Conservation (phyloP, 1,140 invertebrate genomes). For the Microplitis demolitor region DNA sequence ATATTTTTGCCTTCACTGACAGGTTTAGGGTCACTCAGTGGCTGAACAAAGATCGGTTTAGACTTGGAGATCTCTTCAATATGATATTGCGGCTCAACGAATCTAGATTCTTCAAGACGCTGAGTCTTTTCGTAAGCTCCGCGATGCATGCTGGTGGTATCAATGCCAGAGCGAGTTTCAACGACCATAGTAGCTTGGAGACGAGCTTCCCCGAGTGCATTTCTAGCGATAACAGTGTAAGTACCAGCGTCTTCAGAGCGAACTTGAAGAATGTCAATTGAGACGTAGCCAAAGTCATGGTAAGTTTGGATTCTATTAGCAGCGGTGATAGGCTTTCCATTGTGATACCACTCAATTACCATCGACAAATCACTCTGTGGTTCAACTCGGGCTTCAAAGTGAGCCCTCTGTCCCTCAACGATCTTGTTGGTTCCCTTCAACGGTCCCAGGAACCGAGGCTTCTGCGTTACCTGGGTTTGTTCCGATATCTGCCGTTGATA, state of each 20-base stretch:
- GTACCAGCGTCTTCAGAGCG: constrained; percentile 83
- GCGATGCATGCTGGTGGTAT: constrained; percentile 86
- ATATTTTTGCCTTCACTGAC: constrained; percentile 89
- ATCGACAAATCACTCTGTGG: constrained; percentile 89
- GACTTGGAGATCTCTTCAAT: constrained; percentile 94
- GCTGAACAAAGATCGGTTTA: constrained; percentile 87
- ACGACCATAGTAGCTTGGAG: constrained; percentile 81
- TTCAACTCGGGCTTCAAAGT: constrained; percentile 94
- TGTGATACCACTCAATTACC: constrained; percentile 90
- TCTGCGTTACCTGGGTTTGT: constrained; percentile 75
- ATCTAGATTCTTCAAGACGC: constrained; percentile 82
- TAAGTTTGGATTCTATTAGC: constrained; percentile 90
- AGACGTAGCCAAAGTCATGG: constrained; percentile 94
- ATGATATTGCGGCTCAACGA: constrained; percentile 84
- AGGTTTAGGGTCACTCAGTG: constrained; percentile 80
- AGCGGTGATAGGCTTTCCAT: constrained; percentile 80
- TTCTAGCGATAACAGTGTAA: constrained; percentile 88
- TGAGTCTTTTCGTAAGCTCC: constrained; percentile 85
- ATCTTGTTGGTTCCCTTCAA: constrained; percentile 91
- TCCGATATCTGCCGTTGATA: constrained; percentile 71
- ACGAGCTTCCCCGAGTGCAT: constrained; percentile 83
- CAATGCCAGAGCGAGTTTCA: constrained; percentile 84
- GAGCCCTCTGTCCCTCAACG: constrained; percentile 93
- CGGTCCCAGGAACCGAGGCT: constrained; percentile 83
- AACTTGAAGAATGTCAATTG: constrained; percentile 90